Conservation (phyloP, 2,888 invertebrate genomes). For the Ditylenchus weischeri region DNA sequence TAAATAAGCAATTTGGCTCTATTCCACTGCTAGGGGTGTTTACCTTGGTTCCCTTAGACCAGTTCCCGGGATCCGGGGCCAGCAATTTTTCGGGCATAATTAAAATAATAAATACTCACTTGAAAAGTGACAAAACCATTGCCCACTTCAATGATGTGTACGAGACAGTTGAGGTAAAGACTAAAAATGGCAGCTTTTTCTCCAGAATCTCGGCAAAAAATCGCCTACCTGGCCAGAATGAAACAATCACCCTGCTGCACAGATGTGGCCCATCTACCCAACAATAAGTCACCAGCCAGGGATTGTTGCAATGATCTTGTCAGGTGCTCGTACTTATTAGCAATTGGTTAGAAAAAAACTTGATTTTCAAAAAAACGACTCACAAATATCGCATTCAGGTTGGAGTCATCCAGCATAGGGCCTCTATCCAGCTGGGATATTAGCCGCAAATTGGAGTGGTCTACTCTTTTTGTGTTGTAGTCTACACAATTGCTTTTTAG, state of each 20-base stretch:
- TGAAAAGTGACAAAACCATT: constrained; percentile 98
- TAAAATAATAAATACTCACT: constrained; percentile 40
- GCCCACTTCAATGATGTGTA: constrained; percentile 92
- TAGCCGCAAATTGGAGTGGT: constrained; percentile 91
- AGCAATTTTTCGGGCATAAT: too few relatives aligned
- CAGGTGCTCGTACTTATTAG: constrained; percentile 78
- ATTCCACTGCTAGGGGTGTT: neutral
- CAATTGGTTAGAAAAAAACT: neutral
- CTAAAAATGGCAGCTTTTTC: constrained; percentile 59
- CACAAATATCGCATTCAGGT: constrained; percentile 89
- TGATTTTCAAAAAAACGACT: neutral
- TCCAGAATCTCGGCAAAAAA: neutral
- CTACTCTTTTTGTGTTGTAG: constrained; percentile 79
- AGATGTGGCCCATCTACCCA: constrained; percentile 84
- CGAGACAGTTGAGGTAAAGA: constrained; percentile 93
- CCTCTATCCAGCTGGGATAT: constrained; percentile 91
- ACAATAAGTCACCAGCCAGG: constrained; percentile 73
- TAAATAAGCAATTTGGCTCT: neutral
- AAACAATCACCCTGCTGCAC: constrained; percentile 96
- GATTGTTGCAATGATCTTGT: constrained; percentile 74
- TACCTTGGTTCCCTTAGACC: too few relatives aligned
- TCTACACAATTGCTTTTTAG: constrained; percentile 67
- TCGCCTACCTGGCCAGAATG: constrained; percentile 74
- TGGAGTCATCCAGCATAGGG: constrained; percentile 73
- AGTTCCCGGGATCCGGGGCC: too few relatives aligned